Percentiles rank a stretch among this genome's conserved stretches.
These are phyloP conservation scores for Drosophila biarmipes DNA, from an alignment of 1,140 invertebrate genomes.

Conservation along the genomic window DNA sequence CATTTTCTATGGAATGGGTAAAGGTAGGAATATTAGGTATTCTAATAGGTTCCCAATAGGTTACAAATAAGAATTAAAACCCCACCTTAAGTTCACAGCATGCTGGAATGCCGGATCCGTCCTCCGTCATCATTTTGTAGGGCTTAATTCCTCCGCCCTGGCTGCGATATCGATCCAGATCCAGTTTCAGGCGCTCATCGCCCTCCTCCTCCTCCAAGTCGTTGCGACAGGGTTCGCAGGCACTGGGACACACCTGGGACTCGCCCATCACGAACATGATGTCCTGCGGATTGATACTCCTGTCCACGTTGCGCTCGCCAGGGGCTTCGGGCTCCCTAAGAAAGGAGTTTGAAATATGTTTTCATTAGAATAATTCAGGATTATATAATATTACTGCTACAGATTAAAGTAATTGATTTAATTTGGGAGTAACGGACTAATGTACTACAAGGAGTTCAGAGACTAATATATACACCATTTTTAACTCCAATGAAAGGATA, in stretches of 20 bases:
- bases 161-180: conserved; percentile 47
- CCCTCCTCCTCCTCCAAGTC: conserved; percentile 14
- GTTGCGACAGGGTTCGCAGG: conserved; percentile 36
- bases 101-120: conserved; percentile 21
- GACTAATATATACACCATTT: background rate
- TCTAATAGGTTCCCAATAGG: too few relatives aligned
- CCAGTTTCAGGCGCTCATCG: conserved; percentile 38
- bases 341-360: background rate
- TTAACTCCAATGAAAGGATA: too few relatives aligned
- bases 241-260: conserved; percentile 34
- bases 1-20: conserved; percentile 56
- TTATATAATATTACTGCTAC: background rate
- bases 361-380: background rate
- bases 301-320: conserved; percentile 25
- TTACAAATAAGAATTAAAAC: background rate
- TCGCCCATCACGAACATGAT: conserved; percentile 62
- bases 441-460: too few relatives aligned
- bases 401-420: too few relatives aligned
- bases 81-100: conserved; percentile 55
- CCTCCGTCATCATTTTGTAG: conserved; percentile 15
- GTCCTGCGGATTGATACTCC: conserved; percentile 58
- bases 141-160: conserved; percentile 6
- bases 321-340: conserved; percentile 6
- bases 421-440: too few relatives aligned
- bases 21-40: too few relatives aligned